Conservation (phyloP, 2,797 vertebrate species). For the Liasis olivaceus region DNA sequence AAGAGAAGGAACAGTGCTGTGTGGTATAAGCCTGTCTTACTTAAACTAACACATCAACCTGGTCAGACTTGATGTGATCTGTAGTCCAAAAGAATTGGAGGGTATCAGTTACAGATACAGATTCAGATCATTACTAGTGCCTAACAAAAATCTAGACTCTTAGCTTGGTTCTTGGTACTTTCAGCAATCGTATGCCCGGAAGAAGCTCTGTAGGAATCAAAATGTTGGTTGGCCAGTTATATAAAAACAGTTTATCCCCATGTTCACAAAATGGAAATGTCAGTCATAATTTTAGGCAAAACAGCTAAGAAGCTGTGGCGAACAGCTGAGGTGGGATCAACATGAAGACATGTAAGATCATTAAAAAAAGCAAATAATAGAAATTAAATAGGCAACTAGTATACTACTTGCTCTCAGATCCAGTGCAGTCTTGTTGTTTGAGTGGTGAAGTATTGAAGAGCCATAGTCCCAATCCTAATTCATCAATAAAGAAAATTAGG, state of each 20-base stretch:
- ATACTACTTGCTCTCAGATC: not conserved
- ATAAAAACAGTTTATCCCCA: not conserved
- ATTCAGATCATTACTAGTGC: not conserved
- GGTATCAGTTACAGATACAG: not conserved
- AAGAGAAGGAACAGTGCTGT: not conserved
- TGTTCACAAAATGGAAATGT: constrained; percentile 12
- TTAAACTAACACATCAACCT: not conserved
- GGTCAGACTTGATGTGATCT: not conserved
- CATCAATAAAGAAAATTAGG: not conserved
- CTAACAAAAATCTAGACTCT: not conserved
- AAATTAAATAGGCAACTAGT: not conserved
- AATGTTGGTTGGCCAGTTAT: not conserved
- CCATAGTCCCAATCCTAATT: not conserved
- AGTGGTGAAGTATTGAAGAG: not conserved
- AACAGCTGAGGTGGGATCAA: not conserved
- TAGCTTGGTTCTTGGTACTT: not conserved
- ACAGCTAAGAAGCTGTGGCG: not conserved
- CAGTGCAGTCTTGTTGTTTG: not conserved
- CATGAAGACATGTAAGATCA: not conserved
- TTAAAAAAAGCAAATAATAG: not conserved
- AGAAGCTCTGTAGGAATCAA: not conserved
- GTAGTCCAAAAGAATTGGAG: not conserved
- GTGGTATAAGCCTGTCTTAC: not conserved
- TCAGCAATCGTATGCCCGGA: not conserved
- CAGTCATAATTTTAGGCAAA: constrained; percentile 1